phyloP scores from a whole-genome alignment of 2,888 invertebrate species.

The Phaedon cochleariae region DNA sequence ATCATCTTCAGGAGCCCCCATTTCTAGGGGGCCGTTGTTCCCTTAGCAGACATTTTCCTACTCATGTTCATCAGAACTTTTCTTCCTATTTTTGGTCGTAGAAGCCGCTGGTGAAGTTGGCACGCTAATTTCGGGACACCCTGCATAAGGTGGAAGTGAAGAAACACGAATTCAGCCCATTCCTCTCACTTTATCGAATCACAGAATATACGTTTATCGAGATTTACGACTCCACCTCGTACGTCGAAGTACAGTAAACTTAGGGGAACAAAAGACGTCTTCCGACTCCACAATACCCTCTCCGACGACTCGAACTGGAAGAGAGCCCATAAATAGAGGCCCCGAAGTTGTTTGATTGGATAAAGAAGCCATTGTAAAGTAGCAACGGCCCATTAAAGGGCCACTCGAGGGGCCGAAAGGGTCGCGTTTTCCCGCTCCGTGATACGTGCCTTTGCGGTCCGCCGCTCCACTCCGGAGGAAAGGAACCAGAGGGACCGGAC shows the following conservation, averaged over 20 bases:
- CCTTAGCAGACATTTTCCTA: too few species aligned
- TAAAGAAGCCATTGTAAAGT: constrained; percentile 54
- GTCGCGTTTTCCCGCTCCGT: constrained; percentile 48
- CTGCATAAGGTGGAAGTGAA: too few species aligned
- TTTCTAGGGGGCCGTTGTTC: too few species aligned
- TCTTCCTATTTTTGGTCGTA: too few species aligned
- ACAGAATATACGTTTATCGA: not conserved
- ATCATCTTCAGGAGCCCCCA: too few species aligned
- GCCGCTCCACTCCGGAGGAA: constrained; percentile 4
- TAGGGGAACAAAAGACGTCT: not conserved
- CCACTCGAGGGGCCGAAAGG: constrained; percentile 43
- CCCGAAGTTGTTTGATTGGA: constrained; percentile 51
- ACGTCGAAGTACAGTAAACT: not conserved
- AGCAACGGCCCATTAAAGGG: constrained; percentile 52
- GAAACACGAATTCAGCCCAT: too few species aligned
- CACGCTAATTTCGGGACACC: too few species aligned
- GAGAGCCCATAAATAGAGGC: constrained; percentile 33
- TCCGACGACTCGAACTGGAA: too few species aligned
- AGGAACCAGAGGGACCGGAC: constrained; percentile 10
- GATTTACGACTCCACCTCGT: not conserved
- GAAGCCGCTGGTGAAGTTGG: too few species aligned
- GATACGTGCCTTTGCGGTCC: constrained; percentile 42
- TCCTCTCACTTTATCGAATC: too few species aligned
- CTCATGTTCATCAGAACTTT: too few species aligned
- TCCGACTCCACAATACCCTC: not conserved